These are phyloP conservation scores for Enteromius viviparus DNA, from an alignment of 2,797 vertebrate species.

Conservation along the genomic window DNA sequence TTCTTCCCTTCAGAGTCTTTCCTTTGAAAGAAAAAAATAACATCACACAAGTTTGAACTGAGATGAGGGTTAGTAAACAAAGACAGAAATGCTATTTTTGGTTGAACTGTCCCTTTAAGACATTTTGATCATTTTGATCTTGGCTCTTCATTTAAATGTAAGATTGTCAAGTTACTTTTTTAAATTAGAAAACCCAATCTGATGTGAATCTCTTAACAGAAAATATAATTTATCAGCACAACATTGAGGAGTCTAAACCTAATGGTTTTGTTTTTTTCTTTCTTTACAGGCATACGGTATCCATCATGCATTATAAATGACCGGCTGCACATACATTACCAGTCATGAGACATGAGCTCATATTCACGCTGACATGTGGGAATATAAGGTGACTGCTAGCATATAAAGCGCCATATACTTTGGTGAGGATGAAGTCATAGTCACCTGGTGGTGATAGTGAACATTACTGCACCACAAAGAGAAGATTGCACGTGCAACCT, in stretches of 20 bases:
- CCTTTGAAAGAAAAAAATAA: not conserved
- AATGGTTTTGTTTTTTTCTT: conserved; percentile 20
- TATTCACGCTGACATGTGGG: conserved; percentile 36
- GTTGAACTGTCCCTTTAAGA: not conserved
- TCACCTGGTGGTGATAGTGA: conserved; percentile 9
- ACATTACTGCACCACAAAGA: not conserved
- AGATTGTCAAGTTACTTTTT: not conserved
- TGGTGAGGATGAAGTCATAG: conserved; percentile 33
- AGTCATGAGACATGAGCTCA: conserved; percentile 40
- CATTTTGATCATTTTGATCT: not conserved
- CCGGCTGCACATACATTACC: conserved; percentile 48
- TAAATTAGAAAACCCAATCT: not conserved
- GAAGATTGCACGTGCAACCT: not conserved
- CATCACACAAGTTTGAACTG: not conserved
- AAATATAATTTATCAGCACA: not conserved
- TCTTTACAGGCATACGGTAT: conserved; percentile 21
- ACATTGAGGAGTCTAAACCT: not conserved
- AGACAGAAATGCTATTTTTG: not conserved
- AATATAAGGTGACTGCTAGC: conserved; percentile 38
- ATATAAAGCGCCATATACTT: conserved; percentile 24
- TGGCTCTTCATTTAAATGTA: not conserved
- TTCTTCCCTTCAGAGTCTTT: not conserved
- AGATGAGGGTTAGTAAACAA: not conserved
- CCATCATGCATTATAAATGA: conserved; percentile 53
- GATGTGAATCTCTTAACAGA: not conserved